phyloP scores from a whole-genome alignment of 2,888 invertebrate genomes.

The Hermaeophaga mercurialis region DNA sequence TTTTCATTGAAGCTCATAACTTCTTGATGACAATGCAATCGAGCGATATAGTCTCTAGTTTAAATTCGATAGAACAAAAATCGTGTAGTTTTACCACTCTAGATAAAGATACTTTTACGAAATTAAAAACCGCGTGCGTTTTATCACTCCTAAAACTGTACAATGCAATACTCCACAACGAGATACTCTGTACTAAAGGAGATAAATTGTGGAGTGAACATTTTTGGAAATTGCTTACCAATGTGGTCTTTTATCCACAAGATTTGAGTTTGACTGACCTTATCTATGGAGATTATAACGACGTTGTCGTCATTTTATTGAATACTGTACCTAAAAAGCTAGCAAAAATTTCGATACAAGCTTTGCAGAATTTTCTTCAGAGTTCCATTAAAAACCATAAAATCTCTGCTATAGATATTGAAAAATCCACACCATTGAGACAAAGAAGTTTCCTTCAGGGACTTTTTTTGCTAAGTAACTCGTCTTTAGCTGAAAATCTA shows the following conservation, averaged over 20 bases:
- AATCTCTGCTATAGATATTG: constrained; percentile 38
- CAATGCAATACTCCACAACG: constrained; percentile 27
- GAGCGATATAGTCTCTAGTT: constrained; percentile 32
- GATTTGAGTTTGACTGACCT: constrained; percentile 39
- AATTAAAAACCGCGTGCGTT: constrained; percentile 32
- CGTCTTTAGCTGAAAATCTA: constrained; percentile 24
- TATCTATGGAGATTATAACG: constrained; percentile 27
- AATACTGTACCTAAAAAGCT: constrained; percentile 35
- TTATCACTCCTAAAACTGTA: constrained; percentile 35
- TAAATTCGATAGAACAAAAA: constrained; percentile 34
- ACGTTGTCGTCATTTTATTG: constrained; percentile 32
- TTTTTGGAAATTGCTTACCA: constrained; percentile 42
- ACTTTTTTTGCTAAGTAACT: constrained; percentile 37
- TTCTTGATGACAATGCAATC: constrained; percentile 41
- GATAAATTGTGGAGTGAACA: constrained; percentile 35
- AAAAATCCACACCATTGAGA: too few species aligned
- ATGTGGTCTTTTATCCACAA: constrained; percentile 41
- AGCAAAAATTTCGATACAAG: neutral
- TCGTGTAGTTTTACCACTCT: constrained; percentile 37
- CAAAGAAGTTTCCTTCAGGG: too few species aligned
- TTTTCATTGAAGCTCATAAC: constrained; percentile 39
- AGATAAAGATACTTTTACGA: constrained; percentile 39
- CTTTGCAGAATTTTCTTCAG: neutral
- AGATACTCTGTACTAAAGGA: constrained; percentile 25
- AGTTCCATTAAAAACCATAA: neutral